Evolutionary conservation across 2,888 invertebrate genomes (phyloP).

Genomic region (Oligia strigilis): DNA sequence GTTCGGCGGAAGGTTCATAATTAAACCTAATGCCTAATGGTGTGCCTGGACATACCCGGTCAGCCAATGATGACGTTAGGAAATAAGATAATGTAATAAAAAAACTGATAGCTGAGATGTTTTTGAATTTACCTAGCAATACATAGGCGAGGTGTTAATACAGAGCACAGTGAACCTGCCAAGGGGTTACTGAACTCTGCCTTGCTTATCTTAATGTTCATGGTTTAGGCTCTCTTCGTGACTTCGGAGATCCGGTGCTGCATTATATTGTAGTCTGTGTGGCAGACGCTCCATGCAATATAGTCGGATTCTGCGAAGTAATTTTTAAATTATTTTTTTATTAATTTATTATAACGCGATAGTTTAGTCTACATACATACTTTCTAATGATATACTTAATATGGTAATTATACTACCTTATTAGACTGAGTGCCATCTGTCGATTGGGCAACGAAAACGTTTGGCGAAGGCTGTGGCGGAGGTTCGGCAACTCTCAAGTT

Average conservation of each 20-base stretch:
- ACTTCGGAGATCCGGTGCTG: too few species aligned
- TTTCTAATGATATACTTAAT: too few species aligned
- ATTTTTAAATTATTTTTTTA: too few species aligned
- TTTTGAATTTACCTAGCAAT: too few species aligned
- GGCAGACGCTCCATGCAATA: not conserved
- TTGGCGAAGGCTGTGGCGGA: not conserved
- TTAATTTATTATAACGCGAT: too few species aligned
- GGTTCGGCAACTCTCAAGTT: not conserved
- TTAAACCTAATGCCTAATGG: not conserved
- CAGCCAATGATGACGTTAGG: too few species aligned
- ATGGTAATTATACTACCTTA: not conserved
- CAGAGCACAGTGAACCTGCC: too few species aligned
- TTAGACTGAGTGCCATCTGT: slow-evolving; percentile 35
- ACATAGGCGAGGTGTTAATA: too few species aligned
- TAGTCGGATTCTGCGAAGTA: too few species aligned
- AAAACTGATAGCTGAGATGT: too few species aligned
- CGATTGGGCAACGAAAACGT: not conserved
- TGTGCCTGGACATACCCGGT: not conserved
- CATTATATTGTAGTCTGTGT: not conserved
- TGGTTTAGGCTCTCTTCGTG: not conserved
- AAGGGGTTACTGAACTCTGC: not conserved
- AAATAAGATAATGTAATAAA: too few species aligned
- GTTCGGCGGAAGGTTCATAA: not conserved
- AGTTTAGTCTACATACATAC: too few species aligned
- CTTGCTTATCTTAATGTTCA: not conserved